phyloP scores from a whole-genome alignment of 2,888 invertebrate genomes.

The Junonia oenone region DNA sequence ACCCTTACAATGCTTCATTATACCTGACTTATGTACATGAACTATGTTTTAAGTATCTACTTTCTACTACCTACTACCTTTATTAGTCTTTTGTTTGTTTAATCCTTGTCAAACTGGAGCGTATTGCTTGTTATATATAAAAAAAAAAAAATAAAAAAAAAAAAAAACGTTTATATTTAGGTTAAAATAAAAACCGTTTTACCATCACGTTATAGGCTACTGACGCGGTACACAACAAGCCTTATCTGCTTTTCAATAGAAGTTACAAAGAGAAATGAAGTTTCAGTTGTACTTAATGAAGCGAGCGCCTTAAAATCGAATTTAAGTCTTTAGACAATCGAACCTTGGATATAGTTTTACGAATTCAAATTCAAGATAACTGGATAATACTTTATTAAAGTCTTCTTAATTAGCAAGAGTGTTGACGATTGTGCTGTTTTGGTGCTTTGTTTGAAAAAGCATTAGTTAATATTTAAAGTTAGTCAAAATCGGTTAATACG shows the following conservation, averaged over 20 bases:
- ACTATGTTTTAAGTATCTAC: no score
- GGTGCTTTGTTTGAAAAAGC: not conserved
- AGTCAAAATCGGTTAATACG: no score
- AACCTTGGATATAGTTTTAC: slow-evolving; percentile 15
- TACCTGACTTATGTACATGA: no score
- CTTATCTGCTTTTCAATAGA: slow-evolving; percentile 10
- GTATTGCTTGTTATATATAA: no score
- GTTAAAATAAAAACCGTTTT: no score
- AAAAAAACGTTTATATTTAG: no score
- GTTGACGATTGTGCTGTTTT: not conserved
- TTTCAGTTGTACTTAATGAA: slow-evolving; percentile 22
- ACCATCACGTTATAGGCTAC: not conserved
- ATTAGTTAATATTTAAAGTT: no score
- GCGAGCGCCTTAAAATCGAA: slow-evolving; percentile 16
- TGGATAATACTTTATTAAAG: not conserved
- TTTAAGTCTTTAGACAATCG: slow-evolving; percentile 15
- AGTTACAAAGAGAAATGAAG: slow-evolving; percentile 21
- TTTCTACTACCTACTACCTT: no score
- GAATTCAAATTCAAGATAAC: slow-evolving; percentile 1
- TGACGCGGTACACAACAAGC: not conserved
- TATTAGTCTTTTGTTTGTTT: no score
- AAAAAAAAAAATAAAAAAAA: no score
- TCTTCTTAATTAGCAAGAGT: not conserved
- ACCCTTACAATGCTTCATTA: no score
- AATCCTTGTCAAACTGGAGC: no score